Percentiles rank a stretch among this genome's conserved stretches.
These are phyloP conservation scores for Ennomos fuscantarius DNA, from an alignment of 2,888 invertebrate genomes.

Conservation along the genomic window DNA sequence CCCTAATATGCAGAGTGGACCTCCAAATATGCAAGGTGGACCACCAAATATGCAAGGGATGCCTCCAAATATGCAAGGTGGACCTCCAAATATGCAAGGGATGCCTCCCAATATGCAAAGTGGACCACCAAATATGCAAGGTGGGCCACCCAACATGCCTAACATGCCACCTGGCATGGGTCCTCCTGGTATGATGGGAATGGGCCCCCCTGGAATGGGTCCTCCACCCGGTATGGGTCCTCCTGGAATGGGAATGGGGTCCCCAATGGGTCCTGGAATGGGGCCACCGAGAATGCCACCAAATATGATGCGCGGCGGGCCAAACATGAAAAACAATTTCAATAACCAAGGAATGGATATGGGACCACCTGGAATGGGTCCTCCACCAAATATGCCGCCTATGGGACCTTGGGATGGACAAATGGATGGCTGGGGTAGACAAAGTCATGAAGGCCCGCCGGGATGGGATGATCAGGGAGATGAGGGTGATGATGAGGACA, in stretches of 20 bases:
- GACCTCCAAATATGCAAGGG: slow-evolving; percentile 30
- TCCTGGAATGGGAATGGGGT: slow-evolving; percentile 58
- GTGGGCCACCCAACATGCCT: slow-evolving; percentile 28
- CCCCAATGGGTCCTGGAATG: slow-evolving; percentile 66
- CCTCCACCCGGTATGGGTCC: slow-evolving; percentile 59
- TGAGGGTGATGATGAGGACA: slow-evolving; percentile 66
- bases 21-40: slow-evolving; percentile 26
- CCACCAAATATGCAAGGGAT: slow-evolving; percentile 35
- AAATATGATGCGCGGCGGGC: slow-evolving; percentile 66
- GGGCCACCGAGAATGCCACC: slow-evolving; percentile 70
- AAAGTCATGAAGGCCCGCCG: slow-evolving; percentile 57
- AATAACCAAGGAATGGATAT: slow-evolving; percentile 71
- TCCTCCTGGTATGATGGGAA: slow-evolving; percentile 46
- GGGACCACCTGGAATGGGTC: slow-evolving; percentile 77
- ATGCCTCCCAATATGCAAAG: slow-evolving; percentile 25
- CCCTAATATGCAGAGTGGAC: slow-evolving; percentile 29
- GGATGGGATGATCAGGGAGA: slow-evolving; percentile 79
- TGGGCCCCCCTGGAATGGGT: slow-evolving; percentile 50
- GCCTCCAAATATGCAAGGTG: slow-evolving; percentile 35
- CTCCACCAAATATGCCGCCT: slow-evolving; percentile 69
- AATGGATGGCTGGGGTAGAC: slow-evolving; percentile 59
- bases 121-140: slow-evolving; percentile 49
- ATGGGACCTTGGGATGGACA: slow-evolving; percentile 72
- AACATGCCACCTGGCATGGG: slow-evolving; percentile 55
- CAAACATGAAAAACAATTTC: slow-evolving; percentile 59